These are phyloP conservation scores for Indicator maculatus DNA, from an alignment of 2,113 vertebrate species.

Conservation along the genomic window DNA sequence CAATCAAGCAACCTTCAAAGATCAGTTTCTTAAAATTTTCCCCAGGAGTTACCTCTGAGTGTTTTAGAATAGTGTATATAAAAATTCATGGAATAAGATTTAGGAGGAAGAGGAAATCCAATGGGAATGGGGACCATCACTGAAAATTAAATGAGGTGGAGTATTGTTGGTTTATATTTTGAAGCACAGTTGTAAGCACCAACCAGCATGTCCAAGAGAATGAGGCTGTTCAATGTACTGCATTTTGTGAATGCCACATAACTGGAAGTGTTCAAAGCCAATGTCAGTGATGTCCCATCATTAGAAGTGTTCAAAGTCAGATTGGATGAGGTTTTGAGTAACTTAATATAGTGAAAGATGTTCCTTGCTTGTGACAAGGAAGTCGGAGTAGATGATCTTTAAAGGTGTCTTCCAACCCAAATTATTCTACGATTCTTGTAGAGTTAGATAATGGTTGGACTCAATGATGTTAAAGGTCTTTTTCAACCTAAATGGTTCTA, in stretches of 20 bases:
- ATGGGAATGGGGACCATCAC: background rate
- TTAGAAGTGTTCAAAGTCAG: background rate
- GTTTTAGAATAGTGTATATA: background rate
- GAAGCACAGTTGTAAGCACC: background rate
- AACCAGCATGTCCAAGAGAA: background rate
- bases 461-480: no score
- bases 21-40: background rate
- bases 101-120: background rate
- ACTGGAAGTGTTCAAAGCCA: background rate
- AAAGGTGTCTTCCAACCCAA: no score
- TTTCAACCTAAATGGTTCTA: no score
- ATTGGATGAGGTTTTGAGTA: no score
- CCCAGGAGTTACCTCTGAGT: background rate
- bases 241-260: background rate
- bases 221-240: background rate
- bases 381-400: no score
- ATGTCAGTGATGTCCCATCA: fast-evolving
- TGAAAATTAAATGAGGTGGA: background rate
- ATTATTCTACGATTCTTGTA: no score
- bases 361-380: no score
- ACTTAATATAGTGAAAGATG: no score
- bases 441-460: no score
- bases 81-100: background rate
- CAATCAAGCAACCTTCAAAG: background rate
- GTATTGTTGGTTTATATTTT: background rate